Conservation (phyloP, 2,113 vertebrate species). For the Mixornis gularis region DNA sequence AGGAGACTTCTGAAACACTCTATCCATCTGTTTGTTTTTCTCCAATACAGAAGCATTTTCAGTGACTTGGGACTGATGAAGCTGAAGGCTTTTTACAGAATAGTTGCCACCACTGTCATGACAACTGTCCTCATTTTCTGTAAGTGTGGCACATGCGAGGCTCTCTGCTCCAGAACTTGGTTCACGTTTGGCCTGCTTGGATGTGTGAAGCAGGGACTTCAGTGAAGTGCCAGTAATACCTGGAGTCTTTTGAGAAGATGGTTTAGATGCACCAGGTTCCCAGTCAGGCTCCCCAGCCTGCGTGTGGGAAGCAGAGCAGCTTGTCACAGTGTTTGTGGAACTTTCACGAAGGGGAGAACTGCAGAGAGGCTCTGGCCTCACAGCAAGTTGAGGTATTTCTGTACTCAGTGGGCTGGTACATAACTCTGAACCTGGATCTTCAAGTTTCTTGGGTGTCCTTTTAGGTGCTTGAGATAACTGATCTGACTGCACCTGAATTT, state of each 20-base stretch:
- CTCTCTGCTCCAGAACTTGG: not conserved
- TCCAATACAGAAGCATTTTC: not conserved
- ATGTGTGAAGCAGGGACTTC: not conserved
- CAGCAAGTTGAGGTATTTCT: not conserved
- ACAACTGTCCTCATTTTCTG: not conserved
- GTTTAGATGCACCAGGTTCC: not conserved
- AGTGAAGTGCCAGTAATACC: not conserved
- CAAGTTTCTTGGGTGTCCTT: not conserved
- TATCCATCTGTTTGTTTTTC: not conserved
- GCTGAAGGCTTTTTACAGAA: not conserved
- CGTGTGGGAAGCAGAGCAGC: rapidly evolving
- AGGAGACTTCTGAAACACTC: not conserved
- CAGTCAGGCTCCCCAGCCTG: not conserved
- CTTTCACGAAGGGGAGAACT: not conserved
- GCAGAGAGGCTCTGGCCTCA: not conserved
- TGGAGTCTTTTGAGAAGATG: not conserved
- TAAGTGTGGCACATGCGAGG: not conserved
- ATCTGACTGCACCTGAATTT: not conserved
- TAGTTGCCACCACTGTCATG: not conserved
- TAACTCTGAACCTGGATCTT: not conserved
- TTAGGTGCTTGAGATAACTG: not conserved
- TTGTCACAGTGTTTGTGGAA: not conserved
- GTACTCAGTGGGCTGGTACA: not conserved
- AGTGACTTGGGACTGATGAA: not conserved
- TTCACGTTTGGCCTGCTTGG: not conserved